Evolutionary conservation across 2,888 invertebrate species (phyloP), one percentile per base, ranked within the genome.

Genomic region (Lepas anatifera): DNA sequence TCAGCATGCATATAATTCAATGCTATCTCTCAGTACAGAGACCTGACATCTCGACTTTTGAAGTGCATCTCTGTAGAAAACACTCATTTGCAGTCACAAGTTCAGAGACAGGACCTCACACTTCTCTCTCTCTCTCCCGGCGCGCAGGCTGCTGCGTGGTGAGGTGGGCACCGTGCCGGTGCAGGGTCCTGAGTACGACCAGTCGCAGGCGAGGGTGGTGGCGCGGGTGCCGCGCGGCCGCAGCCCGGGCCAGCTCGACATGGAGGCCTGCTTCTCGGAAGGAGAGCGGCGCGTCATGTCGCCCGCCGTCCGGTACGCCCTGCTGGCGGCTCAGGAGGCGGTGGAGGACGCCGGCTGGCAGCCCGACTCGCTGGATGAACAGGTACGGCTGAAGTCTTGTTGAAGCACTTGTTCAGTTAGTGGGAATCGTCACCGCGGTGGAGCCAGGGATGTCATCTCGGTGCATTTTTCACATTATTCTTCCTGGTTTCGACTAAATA

Each of bases 161-260:
- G 35, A 41, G 7, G 52, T 50, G 25, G 58, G 32, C 58, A 48
- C 46, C 22, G 52, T 68, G 39, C n/a, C 48, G 25, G 68, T 37
- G 22, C 16, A 48, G 22, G 43, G 29, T 3, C 32, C 29, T 4
- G 43, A 27, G 13, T 43, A 37, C 68, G 48, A 41, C 35, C 70
- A 72, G 73, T 64, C 72, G 71, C 73, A 70, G 13, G 72, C 72
- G 32, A 68, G 68, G 6, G 70, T 73, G 35, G 73, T 71, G 18
- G 73, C 72, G 32, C 46, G 48, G 50, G 69, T 73, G 27, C 73
- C 73, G 25, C 70, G 71, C 25, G 73, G 73, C 18, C 27, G 69
- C 16, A 70, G 39, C 11, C 70, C 69, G 16, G 70, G 72, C 22
- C 58, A 71, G 69, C 69, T 73, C 37, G 50, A 73, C 52, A 37